Base-by-base conservation (phyloP, 2,113 vertebrate genomes). In the Cettia cetti region DNA sequence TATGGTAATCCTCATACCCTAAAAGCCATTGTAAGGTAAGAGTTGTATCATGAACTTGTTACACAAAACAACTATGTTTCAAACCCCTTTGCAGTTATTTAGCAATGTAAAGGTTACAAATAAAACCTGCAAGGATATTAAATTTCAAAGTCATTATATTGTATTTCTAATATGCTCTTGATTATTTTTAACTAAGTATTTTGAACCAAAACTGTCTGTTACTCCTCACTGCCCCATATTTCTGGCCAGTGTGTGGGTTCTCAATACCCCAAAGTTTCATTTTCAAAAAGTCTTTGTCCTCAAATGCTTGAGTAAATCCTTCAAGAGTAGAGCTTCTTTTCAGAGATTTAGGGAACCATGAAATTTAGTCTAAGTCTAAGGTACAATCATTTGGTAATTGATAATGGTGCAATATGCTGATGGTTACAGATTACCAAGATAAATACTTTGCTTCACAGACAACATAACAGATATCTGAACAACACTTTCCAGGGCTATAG, bases 291-390 rank as follows among this genome's bases (percentile, higher is more conserved):
- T 11, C 11, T 44, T 57, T 74, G 17, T 53, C 9, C 23, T 13
- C 42, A 79, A 3, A 79, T 23, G 13, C 19, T 13, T 0, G 0
- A 61, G 8, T 31, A 75, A 82, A 66, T 45, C 63, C 2, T 45
- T 22, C 15, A 75, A 12, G 11, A 61, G 15, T 7, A 78, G 31
- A 82, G 54, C 4, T 74, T 52, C 14, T 82, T 85, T 66, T 79
- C 37, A 82, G 56, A 21, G 14, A 61, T 35, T 74, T 60, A 75
- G 11, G 9, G 31, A 89, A 63, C n/a, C 45, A 49, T 6, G 19
- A 82, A 8, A 84, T 65, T 50, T 53, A 8, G 11, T 47, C 30
- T 44, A 90, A 70, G 16, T 14, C 52, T 63, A 52, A 77, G 50
- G 31, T 44, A 35, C 10, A 24, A 78, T 42, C 5, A 40, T 35